Base-by-base conservation (phyloP, 2,888 invertebrate genomes). In the Eristalis arbustorum region DNA sequence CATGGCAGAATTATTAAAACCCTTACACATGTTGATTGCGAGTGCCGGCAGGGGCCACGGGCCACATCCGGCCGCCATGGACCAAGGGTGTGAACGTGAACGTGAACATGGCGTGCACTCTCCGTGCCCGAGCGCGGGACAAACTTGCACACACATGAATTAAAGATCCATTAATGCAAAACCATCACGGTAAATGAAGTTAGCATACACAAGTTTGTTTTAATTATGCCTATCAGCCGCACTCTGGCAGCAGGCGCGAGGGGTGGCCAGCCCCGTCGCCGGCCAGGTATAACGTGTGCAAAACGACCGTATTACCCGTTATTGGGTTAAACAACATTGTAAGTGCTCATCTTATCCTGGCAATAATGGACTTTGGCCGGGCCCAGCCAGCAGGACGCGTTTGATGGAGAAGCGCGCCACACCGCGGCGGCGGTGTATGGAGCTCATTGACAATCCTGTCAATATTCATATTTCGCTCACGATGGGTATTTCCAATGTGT, bases 161-260 rank as follows among this genome's bases (percentile, higher is more conserved):
- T 89, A 89, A 89, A 89, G 89, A 88, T 90, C 89, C 90, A 90
- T 90, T 90, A 90, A 89, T 87, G 88, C 83, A 88, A 88, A 81
- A 84, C 88, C 88, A 89, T 85, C 89, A 88, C 88, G 72, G 79
- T 88, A 89, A 89, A 90, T 90, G 89, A 89, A 89, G 90, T 89
- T 90, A 89, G 89, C 90, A 89, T 89, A 89, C 88, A 84, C 88
- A 88, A 88, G 88, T 84, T 88, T 89, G 89, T 89, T 89, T 89
- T 89, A 89, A 89, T 89, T 89, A 89, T 88, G 88, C 87, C 89
- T 89, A 89, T 89, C 89, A 89, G 78, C 82, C 88, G 80, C 89
- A 89, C 88, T 88, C 76, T 66, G 84, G 63, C 78, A 68, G 18
- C 69, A 34, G 14, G 23, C 56, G 34, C 61, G 61, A 56, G 18